phyloP scores from a whole-genome alignment of 2,888 invertebrate species.

The Hecatera dysodea region DNA sequence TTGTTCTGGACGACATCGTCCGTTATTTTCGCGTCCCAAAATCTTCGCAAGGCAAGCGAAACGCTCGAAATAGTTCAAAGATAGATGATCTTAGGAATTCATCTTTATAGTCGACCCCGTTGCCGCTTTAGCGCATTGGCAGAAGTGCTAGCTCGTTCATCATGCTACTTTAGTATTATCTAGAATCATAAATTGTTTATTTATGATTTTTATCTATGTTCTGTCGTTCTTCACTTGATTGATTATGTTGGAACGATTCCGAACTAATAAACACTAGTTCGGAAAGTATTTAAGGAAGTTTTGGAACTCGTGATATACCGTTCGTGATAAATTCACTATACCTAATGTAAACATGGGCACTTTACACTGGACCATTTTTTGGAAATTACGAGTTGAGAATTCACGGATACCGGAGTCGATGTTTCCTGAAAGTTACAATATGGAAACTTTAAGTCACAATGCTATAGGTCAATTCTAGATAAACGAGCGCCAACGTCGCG shows the following conservation, averaged over 20 bases:
- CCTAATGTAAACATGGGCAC: not conserved
- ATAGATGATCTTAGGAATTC: constrained; percentile 52
- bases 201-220: constrained; percentile 14
- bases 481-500: too few species aligned
- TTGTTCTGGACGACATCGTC: constrained; percentile 51
- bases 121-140: constrained; percentile 33
- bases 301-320: not conserved
- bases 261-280: not conserved
- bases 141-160: constrained; percentile 26
- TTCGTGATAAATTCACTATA: not conserved
- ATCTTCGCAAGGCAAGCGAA: constrained; percentile 55
- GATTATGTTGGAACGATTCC: not conserved
- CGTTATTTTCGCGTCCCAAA: constrained; percentile 52
- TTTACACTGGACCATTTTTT: not conserved
- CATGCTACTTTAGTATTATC: constrained; percentile 25
- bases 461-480: too few species aligned
- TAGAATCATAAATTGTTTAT: constrained; percentile 28
- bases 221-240: not conserved
- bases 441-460: too few species aligned
- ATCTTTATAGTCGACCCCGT: constrained; percentile 44
- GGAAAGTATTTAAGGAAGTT: not conserved
- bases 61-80: constrained; percentile 47
- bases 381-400: not conserved
- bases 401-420: not conserved
- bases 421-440: too few species aligned